Conservation (phyloP, 2,888 invertebrate species). For the Mongoloraphidia duomilia region DNA sequence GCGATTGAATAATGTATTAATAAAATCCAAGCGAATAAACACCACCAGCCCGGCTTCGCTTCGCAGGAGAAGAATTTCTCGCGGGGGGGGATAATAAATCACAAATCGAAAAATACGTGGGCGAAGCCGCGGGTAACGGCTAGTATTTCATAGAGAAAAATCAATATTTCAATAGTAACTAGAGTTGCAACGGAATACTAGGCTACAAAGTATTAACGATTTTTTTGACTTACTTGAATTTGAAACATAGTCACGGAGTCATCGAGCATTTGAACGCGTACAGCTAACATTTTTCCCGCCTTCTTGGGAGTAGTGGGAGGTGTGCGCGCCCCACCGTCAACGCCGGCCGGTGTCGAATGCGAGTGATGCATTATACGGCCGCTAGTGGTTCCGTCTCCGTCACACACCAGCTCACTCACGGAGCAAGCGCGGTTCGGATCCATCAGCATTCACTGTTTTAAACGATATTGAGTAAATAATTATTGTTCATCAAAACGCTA, state of each 20-base stretch:
- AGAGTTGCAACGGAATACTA: too few relatives aligned
- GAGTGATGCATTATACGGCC: conserved; percentile 67
- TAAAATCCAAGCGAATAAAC: too few relatives aligned
- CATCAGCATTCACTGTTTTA: not conserved
- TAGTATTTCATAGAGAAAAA: too few relatives aligned
- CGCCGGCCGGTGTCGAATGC: conserved; percentile 70
- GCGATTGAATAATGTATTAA: too few relatives aligned
- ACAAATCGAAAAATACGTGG: too few relatives aligned
- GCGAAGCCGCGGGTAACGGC: too few relatives aligned
- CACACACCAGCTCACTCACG: conserved; percentile 22
- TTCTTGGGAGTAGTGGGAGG: conserved; percentile 69
- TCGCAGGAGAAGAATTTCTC: too few relatives aligned
- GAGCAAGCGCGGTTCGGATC: conserved; percentile 5
- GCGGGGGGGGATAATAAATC: too few relatives aligned
- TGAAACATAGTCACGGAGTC: conserved; percentile 82
- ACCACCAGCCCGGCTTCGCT: too few relatives aligned
- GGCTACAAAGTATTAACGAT: not conserved
- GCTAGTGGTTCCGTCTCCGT: conserved; percentile 21
- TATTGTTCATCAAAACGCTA: too few relatives aligned
- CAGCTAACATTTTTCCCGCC: conserved; percentile 78
- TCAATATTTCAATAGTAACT: too few relatives aligned
- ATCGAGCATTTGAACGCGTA: conserved; percentile 79
- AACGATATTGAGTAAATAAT: too few relatives aligned
- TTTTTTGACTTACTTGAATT: conserved; percentile 56
- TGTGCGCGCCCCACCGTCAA: conserved; percentile 56